These are phyloP conservation scores for Cydia fagiglandana DNA, from an alignment of 1,140 invertebrate species.

Conservation along the genomic window DNA sequence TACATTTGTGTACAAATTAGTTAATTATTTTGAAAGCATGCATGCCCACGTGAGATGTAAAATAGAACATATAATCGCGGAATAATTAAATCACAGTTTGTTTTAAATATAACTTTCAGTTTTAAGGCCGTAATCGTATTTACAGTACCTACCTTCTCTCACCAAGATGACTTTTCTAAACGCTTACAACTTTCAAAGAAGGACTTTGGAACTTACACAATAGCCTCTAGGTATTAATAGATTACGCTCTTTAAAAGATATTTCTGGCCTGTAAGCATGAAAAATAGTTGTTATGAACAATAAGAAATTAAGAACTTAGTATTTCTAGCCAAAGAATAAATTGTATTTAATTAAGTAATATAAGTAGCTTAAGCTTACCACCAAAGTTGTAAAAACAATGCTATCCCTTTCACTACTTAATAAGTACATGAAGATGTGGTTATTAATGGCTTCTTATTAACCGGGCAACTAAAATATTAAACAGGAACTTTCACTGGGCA, in stretches of 20 bases:
- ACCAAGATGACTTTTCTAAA: constrained; percentile 40
- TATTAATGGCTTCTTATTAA: too few species aligned
- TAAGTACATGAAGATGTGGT: too few species aligned
- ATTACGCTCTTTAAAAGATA: constrained; percentile 46
- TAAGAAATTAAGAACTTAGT: constrained; percentile 47
- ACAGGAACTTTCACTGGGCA: too few species aligned
- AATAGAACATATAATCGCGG: neutral
- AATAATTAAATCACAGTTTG: neutral
- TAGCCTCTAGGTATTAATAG: constrained; percentile 44
- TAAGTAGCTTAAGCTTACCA: constrained; percentile 11
- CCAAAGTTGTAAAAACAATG: constrained; percentile 19
- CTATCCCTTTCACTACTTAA: too few species aligned
- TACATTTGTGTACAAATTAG: neutral
- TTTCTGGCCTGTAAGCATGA: constrained; percentile 43
- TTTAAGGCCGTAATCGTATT: constrained; percentile 12
- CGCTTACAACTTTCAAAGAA: constrained; percentile 21
- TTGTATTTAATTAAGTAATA: constrained; percentile 3
- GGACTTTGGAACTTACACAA: constrained; percentile 46
- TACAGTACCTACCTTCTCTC: constrained; percentile 13
- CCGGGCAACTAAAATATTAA: too few species aligned
- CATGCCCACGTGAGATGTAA: neutral
- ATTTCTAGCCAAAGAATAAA: constrained; percentile 13
- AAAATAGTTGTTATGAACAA: constrained; percentile 57
- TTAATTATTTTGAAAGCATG: constrained; percentile 1
- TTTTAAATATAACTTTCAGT: neutral